phyloP scores from a whole-genome alignment of 2,797 vertebrate genomes.

The Thaleichthys pacificus region DNA sequence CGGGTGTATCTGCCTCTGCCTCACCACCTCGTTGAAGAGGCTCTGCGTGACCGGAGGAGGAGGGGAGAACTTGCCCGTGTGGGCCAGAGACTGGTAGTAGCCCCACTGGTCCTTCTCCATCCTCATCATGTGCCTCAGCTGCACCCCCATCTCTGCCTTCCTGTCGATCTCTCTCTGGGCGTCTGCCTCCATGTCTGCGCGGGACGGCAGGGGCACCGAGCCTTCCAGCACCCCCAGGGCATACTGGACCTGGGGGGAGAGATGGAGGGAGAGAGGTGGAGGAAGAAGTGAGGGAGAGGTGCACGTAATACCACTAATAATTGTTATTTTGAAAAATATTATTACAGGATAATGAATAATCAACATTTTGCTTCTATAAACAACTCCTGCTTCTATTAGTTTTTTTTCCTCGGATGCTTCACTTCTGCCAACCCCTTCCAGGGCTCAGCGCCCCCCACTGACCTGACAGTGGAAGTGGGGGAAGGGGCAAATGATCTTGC shows the following conservation, averaged over 20 bases:
- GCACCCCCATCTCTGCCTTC: slow-evolving; percentile 44
- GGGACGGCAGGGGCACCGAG: slow-evolving; percentile 60
- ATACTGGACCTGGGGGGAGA: slow-evolving; percentile 63
- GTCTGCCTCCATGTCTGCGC: slow-evolving; percentile 66
- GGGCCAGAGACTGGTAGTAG: slow-evolving; percentile 69
- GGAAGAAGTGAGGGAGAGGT: background rate
- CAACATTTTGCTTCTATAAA: background rate
- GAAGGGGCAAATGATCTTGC: slow-evolving; percentile 78
- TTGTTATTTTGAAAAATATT: too few species aligned
- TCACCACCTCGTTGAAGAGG: slow-evolving; percentile 70
- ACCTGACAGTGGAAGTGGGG: slow-evolving; percentile 79
- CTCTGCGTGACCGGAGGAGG: slow-evolving; percentile 54
- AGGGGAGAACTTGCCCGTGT: slow-evolving; percentile 53
- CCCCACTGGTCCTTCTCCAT: slow-evolving; percentile 73
- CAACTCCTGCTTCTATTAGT: too few species aligned
- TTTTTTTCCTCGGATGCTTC: too few species aligned
- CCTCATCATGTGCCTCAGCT: slow-evolving; percentile 61
- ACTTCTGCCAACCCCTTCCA: too few species aligned
- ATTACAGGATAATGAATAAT: background rate
- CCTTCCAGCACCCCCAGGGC: slow-evolving; percentile 71
- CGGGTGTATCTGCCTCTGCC: slow-evolving; percentile 49
- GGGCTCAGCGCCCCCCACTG: background rate
- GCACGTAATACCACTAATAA: background rate
- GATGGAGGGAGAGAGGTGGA: background rate
- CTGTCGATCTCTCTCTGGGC: slow-evolving; percentile 33